Conservation (phyloP, 1,140 invertebrate genomes). For the Tenebrio molitor region DNA sequence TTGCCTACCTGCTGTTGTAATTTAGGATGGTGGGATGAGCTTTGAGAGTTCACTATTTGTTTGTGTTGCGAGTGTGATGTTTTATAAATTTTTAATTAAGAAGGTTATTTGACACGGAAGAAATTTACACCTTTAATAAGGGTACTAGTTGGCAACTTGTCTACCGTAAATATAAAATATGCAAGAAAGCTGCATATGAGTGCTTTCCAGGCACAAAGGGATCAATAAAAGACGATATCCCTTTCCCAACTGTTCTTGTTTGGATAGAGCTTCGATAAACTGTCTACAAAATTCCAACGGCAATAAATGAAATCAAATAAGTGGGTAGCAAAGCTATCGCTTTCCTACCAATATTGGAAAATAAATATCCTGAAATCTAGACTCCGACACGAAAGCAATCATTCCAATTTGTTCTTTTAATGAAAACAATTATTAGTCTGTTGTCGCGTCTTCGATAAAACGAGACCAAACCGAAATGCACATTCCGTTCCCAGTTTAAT, state of each 20-base stretch:
- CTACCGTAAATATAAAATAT: conserved; percentile 28
- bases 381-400: conserved; percentile 12
- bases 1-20: neutral
- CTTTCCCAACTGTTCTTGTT: conserved; percentile 29
- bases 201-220: conserved; percentile 20
- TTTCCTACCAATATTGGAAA: conserved; percentile 24
- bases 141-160: conserved; percentile 28
- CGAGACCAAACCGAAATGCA: neutral
- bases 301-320: conserved; percentile 41
- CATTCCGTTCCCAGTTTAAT: conserved; percentile 11
- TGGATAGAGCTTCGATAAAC: conserved; percentile 35
- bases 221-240: conserved; percentile 29
- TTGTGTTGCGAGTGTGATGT: neutral
- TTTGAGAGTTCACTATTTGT: neutral
- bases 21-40: neutral
- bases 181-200: conserved; percentile 12
- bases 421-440: conserved; percentile 14
- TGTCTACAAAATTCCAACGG: conserved; percentile 31
- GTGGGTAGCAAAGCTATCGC: conserved; percentile 31
- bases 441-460: neutral
- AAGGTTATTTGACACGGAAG: conserved; percentile 27
- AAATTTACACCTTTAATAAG: conserved; percentile 39
- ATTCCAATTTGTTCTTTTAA: conserved; percentile 10
- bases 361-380: conserved; percentile 38
- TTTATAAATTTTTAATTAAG: conserved; percentile 41